These are phyloP conservation scores for Pogonophryne albipinna DNA, from an alignment of 2,797 vertebrate genomes.

Conservation along the genomic window DNA sequence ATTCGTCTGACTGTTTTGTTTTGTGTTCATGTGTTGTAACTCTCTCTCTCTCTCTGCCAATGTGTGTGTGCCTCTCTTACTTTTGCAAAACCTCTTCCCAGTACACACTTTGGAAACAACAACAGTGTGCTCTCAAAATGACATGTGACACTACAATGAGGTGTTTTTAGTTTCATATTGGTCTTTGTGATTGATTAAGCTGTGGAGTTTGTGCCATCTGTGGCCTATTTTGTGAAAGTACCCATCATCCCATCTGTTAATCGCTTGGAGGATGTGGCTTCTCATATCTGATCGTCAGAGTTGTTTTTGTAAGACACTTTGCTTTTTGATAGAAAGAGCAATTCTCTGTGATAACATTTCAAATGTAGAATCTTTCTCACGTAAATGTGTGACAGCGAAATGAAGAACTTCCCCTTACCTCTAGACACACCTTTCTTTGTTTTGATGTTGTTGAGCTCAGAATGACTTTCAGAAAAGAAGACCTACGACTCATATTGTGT, in stretches of 20 bases:
- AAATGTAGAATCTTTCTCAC: background rate
- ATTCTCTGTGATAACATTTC: background rate
- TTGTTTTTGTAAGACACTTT: background rate
- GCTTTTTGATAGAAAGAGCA: background rate
- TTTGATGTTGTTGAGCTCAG: conserved; percentile 16
- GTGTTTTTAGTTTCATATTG: background rate
- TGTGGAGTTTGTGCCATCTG: background rate
- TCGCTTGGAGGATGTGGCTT: conserved; percentile 61
- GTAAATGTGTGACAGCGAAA: background rate
- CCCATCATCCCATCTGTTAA: too few species aligned
- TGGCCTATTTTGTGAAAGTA: conserved; percentile 9
- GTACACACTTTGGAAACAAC: conserved; percentile 10
- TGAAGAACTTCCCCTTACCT: conserved; percentile 33
- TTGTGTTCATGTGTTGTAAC: background rate
- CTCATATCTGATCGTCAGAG: background rate
- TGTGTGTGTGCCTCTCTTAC: background rate
- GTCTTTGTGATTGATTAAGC: background rate
- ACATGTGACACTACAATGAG: background rate
- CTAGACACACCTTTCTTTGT: conserved; percentile 5
- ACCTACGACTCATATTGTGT: background rate
- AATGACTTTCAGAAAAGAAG: conserved; percentile 16
- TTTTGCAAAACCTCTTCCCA: conserved; percentile 15
- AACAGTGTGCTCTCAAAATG: background rate
- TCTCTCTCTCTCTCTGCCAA: conserved; percentile 18
- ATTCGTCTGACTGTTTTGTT: too few species aligned